These are phyloP conservation scores for Chrysolina haemoptera DNA, from an alignment of 2,888 invertebrate species.

Conservation along the genomic window DNA sequence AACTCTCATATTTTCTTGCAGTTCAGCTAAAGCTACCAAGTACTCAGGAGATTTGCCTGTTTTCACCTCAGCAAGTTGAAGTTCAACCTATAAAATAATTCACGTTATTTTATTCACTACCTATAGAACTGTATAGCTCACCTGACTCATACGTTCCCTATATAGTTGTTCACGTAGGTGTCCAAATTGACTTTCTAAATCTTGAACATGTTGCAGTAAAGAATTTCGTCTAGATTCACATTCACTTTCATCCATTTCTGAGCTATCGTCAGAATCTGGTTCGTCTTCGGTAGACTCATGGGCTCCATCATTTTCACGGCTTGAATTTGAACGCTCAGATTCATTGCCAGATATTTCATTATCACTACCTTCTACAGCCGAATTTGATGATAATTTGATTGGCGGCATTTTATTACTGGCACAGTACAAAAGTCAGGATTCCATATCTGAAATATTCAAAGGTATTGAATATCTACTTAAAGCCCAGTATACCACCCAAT, in stretches of 20 bases:
- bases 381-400: conserved; percentile 37
- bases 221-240: conserved; percentile 88
- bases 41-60: conserved; percentile 92
- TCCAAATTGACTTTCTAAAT: conserved; percentile 91
- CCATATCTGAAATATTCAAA: background rate
- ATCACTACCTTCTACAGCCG: conserved; percentile 72
- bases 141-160: conserved; percentile 86
- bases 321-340: conserved; percentile 79
- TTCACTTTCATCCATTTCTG: conserved; percentile 93
- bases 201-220: conserved; percentile 88
- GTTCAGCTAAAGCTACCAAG: conserved; percentile 85
- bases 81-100: conserved; percentile 70
- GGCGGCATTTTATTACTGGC: conserved; percentile 31
- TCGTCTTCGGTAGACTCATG: conserved; percentile 84
- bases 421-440: background rate
- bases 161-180: conserved; percentile 91
- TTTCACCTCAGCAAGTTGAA: conserved; percentile 88
- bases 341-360: conserved; percentile 81
- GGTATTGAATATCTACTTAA: background rate
- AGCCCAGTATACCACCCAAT: too few species aligned
- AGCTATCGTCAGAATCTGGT: conserved; percentile 87
- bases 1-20: conserved; percentile 88
- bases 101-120: background rate
- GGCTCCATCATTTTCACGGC: conserved; percentile 77
- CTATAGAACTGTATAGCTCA: conserved; percentile 26